Base-by-base conservation (phyloP, 2,888 invertebrate genomes). In the Pseudoips prasinana region DNA sequence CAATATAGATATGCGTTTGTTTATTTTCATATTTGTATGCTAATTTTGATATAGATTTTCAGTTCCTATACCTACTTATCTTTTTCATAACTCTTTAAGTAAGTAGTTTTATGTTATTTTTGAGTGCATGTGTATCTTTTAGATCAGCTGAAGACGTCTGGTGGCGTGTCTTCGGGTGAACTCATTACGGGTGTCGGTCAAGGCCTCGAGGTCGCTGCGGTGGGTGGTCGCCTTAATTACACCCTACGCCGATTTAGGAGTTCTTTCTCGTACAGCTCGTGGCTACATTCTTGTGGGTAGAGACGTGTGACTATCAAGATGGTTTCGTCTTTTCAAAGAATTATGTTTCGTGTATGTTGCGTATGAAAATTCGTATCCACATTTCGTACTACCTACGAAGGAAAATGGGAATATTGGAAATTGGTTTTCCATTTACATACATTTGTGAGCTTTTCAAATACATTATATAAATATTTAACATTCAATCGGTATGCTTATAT, bases 141-240 rank as follows among this genome's bases (percentile, higher is more conserved):
- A 14, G 14, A 20, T 3, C 20, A 20, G 20, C 20, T 20, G 20
- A 5, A 20, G 7, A 20, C 7, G 7, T 20, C 45, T 54, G 58
- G 54, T 62, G 55, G 63, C 54, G 68, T 61, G 61, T 62, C 54
- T 51, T 58, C 57, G 72, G 58, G 68, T 78, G 84, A 79, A 83
- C 84, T 84, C 87, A 86, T 86, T 87, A 87, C 75, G 79, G 77
- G 67, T 81, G 76, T 85, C 87, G 87, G 87, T 87, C 87, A 87
- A 87, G 87, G 88, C 80, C 84, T 80, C 77, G 78, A 72, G 85
- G 86, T 80, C 86, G 85, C 65, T 66, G 70, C 80, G 78, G 77
- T 83, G 84, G 86, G 86, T 84, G 83, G 83, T 65, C 84, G 81
- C 77, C 83, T 83, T 88, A 87, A 88, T 88, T 88, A 85, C 83